These are phyloP conservation scores for Sparus aurata DNA, from an alignment of 2,797 vertebrate genomes.

Conservation along the genomic window DNA sequence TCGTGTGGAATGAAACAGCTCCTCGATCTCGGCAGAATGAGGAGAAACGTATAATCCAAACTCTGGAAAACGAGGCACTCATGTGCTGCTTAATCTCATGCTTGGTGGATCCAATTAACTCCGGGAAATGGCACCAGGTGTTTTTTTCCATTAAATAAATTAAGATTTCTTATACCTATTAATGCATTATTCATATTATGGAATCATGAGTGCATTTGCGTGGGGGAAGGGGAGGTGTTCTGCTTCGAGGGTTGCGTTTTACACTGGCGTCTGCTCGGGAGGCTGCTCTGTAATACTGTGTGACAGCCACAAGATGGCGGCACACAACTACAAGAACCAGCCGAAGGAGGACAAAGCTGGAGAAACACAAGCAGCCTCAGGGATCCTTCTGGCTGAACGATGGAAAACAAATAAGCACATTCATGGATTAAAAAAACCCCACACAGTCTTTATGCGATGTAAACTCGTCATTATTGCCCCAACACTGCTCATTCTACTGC, in stretches of 20 bases:
- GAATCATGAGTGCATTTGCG: slow-evolving; percentile 21
- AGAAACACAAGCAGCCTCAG: not conserved
- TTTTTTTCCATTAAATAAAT: slow-evolving; percentile 59
- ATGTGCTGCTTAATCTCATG: slow-evolving; percentile 63
- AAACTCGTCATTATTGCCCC: not conserved
- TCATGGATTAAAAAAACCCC: slow-evolving; percentile 27
- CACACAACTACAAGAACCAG: slow-evolving; percentile 7
- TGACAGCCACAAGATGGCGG: slow-evolving; percentile 67
- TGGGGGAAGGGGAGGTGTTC: slow-evolving; percentile 30
- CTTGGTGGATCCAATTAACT: slow-evolving; percentile 70
- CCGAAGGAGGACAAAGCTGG: not conserved
- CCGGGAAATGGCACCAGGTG: slow-evolving; percentile 57
- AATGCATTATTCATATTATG: slow-evolving; percentile 68
- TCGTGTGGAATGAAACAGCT: not conserved
- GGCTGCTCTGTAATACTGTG: not conserved
- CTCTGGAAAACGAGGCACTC: slow-evolving; percentile 28
- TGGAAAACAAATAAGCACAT: slow-evolving; percentile 18
- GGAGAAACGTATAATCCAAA: not conserved
- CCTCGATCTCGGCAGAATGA: not conserved
- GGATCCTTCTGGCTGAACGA: slow-evolving; percentile 31
- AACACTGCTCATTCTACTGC: not conserved
- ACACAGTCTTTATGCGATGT: not conserved
- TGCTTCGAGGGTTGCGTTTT: slow-evolving; percentile 7
- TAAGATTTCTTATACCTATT: slow-evolving; percentile 34
- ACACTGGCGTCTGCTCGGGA: not conserved